Base-by-base conservation (phyloP, 1,140 invertebrate species). In the Tachypleus tridentatus region DNA sequence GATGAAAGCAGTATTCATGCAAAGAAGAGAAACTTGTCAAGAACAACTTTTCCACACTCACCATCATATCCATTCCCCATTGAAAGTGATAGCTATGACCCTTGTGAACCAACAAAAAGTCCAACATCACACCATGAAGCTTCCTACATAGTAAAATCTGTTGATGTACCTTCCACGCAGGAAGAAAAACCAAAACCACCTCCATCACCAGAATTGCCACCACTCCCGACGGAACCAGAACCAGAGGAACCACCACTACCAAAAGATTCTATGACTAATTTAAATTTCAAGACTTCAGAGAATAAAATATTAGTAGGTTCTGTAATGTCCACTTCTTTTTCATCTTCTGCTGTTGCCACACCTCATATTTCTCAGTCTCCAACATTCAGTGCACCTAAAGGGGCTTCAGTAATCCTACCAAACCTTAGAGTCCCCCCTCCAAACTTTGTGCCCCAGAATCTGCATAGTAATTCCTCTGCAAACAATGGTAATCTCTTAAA, bases 61-160 rank as follows among this genome's bases (percentile, higher is more conserved):
- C 58, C 58, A 10, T 62, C 61, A 11, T 29, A 10, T 60, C 61
- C 61, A 52, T 54, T 29, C 6, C 54, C 61, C n/a, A 62, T 4
- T 51, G 61, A 57, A 56, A 67, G 64, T 62, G 87, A 89, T 73
- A 87, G 83, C 4, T 92, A 91, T 74, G 89, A 91, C 83, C 89
- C 89, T 3, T 91, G 89, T 73, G 88, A 91, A 73, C 89, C 89
- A 3, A 91, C 89, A 2, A 89, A 88, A 73, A 90, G 88, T 4
- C 81, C 87, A 3, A 87, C 87, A 0, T 79, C 80, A 4, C 81
- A 82, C 6, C 29, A 29, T 29, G 29, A 10, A 11, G 54, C 58
- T 11, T 47, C 64, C 52, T 65, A 65, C 47, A 68, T 67, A 62
- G 70, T 66, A 49, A 66, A 64, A 49, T 64, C 64, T 57, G 65